These are phyloP conservation scores for Lutjanus campechanus DNA, from an alignment of 2,797 vertebrate species.

Conservation along the genomic window DNA sequence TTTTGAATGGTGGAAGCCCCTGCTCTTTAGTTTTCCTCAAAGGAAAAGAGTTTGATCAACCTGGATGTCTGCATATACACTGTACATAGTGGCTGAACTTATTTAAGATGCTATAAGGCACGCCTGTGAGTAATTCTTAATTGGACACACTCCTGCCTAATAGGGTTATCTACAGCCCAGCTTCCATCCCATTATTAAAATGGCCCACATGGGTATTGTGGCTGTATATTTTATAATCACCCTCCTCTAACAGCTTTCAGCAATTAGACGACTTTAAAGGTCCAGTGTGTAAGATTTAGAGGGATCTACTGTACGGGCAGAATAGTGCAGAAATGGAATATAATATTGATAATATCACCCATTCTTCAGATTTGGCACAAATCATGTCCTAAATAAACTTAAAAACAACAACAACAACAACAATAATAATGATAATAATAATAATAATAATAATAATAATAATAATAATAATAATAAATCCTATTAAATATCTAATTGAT, in stretches of 20 bases:
- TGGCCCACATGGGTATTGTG: neutral
- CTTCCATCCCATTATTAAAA: neutral
- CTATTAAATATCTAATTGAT: too few species aligned
- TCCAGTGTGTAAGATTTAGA: too few species aligned
- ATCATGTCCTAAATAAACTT: too few species aligned
- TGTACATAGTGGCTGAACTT: neutral
- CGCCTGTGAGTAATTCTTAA: neutral
- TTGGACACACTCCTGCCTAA: neutral
- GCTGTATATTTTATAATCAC: neutral
- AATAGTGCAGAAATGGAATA: too few species aligned
- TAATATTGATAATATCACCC: too few species aligned
- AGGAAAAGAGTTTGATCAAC: neutral
- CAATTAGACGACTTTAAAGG: neutral
- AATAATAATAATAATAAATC: too few species aligned
- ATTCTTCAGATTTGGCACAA: too few species aligned
- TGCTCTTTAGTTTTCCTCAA: neutral
- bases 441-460: too few species aligned
- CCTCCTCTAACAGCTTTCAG: neutral
- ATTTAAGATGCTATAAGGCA: neutral
- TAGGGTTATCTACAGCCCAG: neutral
- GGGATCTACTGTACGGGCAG: too few species aligned
- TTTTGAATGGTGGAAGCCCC: neutral
- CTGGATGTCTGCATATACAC: neutral
- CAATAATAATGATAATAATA: too few species aligned
- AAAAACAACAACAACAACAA: too few species aligned